Evolutionary conservation across 2,888 invertebrate species (phyloP).

Genomic region (Stictocephala bisonia): DNA sequence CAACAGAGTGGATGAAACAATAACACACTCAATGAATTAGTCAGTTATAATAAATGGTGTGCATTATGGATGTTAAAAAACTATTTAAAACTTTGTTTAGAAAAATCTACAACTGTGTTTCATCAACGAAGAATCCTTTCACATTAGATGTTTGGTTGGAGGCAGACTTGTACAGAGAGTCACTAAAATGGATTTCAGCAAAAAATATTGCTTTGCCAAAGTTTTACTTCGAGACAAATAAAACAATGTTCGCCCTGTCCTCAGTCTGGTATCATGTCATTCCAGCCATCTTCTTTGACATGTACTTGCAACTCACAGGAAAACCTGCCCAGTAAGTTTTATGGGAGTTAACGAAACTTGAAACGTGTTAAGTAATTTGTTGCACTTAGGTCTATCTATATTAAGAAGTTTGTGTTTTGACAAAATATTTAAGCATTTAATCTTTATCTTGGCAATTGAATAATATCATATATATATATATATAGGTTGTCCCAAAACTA

Average conservation of each 20-base stretch:
- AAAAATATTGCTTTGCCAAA: slow-evolving; percentile 9
- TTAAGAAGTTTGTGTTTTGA: background rate
- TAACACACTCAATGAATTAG: too few relatives aligned
- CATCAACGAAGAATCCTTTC: slow-evolving; percentile 29
- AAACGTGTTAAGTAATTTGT: too few relatives aligned
- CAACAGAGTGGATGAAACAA: too few relatives aligned
- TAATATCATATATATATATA: background rate
- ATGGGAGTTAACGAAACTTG: too few relatives aligned
- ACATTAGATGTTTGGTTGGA: slow-evolving; percentile 37
- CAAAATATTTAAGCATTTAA: background rate
- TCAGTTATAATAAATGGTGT: too few relatives aligned
- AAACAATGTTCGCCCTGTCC: slow-evolving; percentile 16
- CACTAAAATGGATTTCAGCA: slow-evolving; percentile 3
- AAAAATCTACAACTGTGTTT: slow-evolving; percentile 42
- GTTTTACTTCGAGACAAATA: background rate
- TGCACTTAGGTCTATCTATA: too few relatives aligned
- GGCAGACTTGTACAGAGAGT: background rate
- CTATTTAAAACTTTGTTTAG: too few relatives aligned
- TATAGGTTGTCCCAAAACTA: too few relatives aligned
- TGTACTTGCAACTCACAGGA: slow-evolving; percentile 27
- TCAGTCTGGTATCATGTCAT: slow-evolving; percentile 28
- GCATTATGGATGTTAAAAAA: too few relatives aligned
- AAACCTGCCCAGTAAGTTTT: slow-evolving; percentile 47
- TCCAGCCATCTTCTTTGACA: slow-evolving; percentile 40
- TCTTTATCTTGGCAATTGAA: background rate